Percentiles rank a stretch among this genome's conserved stretches.
phyloP scores from a whole-genome alignment of 2,113 vertebrate genomes.

The Anarrhichthys ocellatus region DNA sequence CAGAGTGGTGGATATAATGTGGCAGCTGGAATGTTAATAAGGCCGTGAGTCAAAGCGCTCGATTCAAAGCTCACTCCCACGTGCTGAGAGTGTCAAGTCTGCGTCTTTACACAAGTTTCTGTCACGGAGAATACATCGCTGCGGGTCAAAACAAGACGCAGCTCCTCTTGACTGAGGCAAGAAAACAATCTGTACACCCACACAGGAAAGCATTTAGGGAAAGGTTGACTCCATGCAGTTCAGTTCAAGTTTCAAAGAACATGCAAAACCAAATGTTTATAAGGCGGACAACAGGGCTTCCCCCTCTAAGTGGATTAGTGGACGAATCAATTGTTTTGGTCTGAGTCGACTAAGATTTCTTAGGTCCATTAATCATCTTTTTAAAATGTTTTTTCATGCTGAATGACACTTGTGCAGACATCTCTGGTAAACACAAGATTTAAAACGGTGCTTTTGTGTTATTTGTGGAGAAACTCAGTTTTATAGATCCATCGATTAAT shows the following conservation, averaged over 20 bases:
- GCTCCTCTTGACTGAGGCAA: background rate
- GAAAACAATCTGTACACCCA: constrained; percentile 7
- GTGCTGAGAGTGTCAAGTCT: constrained; percentile 10
- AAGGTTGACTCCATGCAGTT: constrained; percentile 2
- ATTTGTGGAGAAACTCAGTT: too few species aligned
- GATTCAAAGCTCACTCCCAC: constrained; percentile 32
- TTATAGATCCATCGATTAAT: too few species aligned
- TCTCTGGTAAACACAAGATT: too few species aligned
- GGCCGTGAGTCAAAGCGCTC: constrained; percentile 30
- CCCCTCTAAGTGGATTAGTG: too few species aligned
- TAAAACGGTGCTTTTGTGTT: too few species aligned
- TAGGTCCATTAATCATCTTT: too few species aligned
- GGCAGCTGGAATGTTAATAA: constrained; percentile 67
- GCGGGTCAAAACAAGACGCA: constrained; percentile 19
- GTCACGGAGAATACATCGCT: background rate
- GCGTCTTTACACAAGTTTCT: constrained; percentile 25
- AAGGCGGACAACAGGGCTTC: too few species aligned
- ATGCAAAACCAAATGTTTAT: background rate
- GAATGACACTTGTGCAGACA: too few species aligned
- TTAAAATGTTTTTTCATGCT: too few species aligned
- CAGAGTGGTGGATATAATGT: constrained; percentile 29
- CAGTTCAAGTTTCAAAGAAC: background rate
- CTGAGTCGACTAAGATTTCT: too few species aligned
- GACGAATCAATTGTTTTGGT: too few species aligned
- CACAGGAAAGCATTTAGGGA: constrained; percentile 41